Evolutionary conservation across 2,113 vertebrate species (phyloP).

Genomic region (Catharus fuscescens): DNA sequence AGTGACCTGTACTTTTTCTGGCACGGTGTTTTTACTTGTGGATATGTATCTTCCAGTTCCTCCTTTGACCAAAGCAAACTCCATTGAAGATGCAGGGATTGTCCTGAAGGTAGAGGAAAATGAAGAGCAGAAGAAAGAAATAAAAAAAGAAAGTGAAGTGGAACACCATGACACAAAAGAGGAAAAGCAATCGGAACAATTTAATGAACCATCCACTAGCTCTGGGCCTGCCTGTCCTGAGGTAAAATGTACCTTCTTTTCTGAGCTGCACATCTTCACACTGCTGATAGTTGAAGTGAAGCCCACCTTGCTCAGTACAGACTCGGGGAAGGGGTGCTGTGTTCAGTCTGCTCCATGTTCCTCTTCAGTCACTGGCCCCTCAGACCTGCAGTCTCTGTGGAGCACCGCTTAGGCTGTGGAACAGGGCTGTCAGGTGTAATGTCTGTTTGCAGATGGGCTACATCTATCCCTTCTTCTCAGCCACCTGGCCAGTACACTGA

Average conservation of each 20-base stretch:
- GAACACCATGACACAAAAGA: conserved; percentile 19
- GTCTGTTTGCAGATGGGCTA: not conserved
- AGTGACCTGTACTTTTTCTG: not conserved
- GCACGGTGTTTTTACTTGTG: not conserved
- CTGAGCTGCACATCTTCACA: not conserved
- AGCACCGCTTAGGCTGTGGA: fast-evolving
- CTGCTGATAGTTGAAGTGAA: not conserved
- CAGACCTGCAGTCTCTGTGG: fast-evolving
- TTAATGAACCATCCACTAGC: conserved; percentile 76
- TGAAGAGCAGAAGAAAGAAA: conserved; percentile 63
- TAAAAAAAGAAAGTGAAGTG: conserved; percentile 59
- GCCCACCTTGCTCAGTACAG: not conserved
- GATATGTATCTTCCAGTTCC: conserved; percentile 59
- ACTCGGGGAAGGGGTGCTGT: not conserved
- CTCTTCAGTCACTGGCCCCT: not conserved
- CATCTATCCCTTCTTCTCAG: not conserved
- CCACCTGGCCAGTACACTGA: not conserved
- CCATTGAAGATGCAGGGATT: conserved; percentile 69
- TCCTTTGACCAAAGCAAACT: conserved; percentile 69
- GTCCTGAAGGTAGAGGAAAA: conserved; percentile 66
- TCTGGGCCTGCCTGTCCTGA: conserved; percentile 61
- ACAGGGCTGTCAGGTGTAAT: fast-evolving
- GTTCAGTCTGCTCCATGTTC: not conserved
- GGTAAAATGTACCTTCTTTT: conserved; percentile 38
- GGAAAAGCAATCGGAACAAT: conserved; percentile 60